These are phyloP conservation scores for Lamellibrachia satsuma DNA, from an alignment of 2,888 invertebrate species.

Conservation along the genomic window DNA sequence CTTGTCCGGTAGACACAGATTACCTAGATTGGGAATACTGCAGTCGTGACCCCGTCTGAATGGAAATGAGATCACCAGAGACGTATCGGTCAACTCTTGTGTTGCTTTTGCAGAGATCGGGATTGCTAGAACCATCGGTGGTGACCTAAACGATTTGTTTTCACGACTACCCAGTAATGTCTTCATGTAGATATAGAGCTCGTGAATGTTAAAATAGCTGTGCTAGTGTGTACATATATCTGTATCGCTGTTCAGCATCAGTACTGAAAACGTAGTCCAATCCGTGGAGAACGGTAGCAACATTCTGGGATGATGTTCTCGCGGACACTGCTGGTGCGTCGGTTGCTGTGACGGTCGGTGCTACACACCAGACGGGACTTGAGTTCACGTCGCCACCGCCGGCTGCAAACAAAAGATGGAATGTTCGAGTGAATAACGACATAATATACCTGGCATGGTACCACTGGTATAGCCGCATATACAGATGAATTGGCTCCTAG, in stretches of 20 bases:
- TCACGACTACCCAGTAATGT: background rate
- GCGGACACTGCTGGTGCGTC: background rate
- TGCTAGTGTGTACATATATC: background rate
- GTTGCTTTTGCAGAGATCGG: background rate
- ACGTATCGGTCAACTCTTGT: background rate
- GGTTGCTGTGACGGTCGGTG: background rate
- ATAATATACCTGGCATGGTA: background rate
- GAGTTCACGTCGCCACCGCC: background rate
- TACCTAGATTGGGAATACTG: background rate
- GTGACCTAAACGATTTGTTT: too few species aligned
- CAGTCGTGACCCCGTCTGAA: background rate
- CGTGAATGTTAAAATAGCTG: background rate
- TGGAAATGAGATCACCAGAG: background rate
- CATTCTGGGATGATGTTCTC: background rate
- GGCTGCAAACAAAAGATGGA: background rate
- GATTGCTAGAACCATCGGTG: background rate
- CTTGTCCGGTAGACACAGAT: background rate
- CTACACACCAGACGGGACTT: background rate
- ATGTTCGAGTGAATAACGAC: background rate
- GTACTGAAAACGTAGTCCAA: background rate
- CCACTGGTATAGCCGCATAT: too few species aligned
- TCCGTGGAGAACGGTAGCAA: background rate
- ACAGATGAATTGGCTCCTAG: too few species aligned
- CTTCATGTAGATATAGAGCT: background rate
- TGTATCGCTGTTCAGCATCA: background rate